Evolutionary conservation across 1,140 invertebrate species (phyloP), one percentile per base, ranked within the genome.

Genomic region (Mercenaria mercenaria): DNA sequence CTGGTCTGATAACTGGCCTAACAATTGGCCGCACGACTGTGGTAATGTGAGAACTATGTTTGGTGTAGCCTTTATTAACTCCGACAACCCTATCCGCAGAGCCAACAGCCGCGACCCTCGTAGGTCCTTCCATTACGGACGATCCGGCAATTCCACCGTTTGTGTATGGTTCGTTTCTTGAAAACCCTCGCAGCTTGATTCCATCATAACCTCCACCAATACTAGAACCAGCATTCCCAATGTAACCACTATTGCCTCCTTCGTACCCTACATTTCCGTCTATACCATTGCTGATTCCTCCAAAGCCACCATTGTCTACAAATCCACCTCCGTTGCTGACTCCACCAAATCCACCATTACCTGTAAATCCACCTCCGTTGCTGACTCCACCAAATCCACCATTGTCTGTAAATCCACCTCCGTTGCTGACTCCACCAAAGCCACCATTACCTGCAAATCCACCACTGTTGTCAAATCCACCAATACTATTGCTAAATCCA

Each of bases 11-110:
- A 26, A 85, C 41, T 11, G 82, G 82, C 43, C 82, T 69, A 29
- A 85, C 67, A 6, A 85, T 64, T 41, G 82, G 82, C 34, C 67
- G 41, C 18, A 85, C 82, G 0, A 85, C 56, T 1, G 82, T 85
- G 13, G 82, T 72, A 52, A 85, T 69, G 37, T 85, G 43, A 1
- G 82, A 72, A 8, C 47, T 69, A 26, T 85, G 82, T 39, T 72
- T 72, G 0, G 82, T 85, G 32, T 72, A 85, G 26, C 82, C 82
- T n/a, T 39, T 50, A 20, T 50, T 41, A 41, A 74, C 52, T 26
- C 82, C 67, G 8, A 72, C 11, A 1, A 72, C 20, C 26, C 67
- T 69, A 15, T 85, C 82, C 1, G 11, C n/a, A 4, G 39, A 47
- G 18, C 47, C 47, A 56, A 52, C 67, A 52, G 67, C 64, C 4